These are phyloP conservation scores for Pomacea maculata DNA, from an alignment of 1,140 invertebrate genomes.

Conservation along the genomic window DNA sequence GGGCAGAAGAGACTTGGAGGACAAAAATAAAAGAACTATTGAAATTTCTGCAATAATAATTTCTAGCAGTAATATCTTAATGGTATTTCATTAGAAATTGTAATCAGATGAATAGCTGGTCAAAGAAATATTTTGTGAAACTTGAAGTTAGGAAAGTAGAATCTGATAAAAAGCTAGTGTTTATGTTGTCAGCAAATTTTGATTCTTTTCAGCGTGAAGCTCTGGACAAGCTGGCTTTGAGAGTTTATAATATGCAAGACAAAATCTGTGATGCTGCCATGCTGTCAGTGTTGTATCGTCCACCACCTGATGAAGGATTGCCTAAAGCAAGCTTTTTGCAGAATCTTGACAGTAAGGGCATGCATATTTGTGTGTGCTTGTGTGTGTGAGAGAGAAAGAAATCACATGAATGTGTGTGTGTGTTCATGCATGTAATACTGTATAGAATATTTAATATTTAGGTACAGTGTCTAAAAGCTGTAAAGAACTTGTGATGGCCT, in stretches of 20 bases:
- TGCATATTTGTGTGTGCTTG: constrained; percentile 7
- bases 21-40: too few relatives aligned
- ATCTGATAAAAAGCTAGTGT: too few relatives aligned
- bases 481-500: too few relatives aligned
- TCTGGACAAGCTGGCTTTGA: constrained; percentile 54
- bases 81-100: too few relatives aligned
- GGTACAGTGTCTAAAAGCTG: too few relatives aligned
- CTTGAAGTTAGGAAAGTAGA: too few relatives aligned
- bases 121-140: too few relatives aligned
- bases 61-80: too few relatives aligned
- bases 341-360: constrained; percentile 45
- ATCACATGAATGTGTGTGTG: not conserved
- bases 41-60: too few relatives aligned
- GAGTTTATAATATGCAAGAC: constrained; percentile 54
- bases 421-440: not conserved
- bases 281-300: constrained; percentile 50
- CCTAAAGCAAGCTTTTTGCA: constrained; percentile 37
- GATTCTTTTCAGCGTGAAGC: constrained; percentile 52
- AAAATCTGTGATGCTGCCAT: constrained; percentile 58
- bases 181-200: not conserved
- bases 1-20: too few relatives aligned
- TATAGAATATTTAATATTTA: not conserved
- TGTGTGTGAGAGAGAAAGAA: not conserved
- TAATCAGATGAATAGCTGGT: too few relatives aligned
- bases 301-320: constrained; percentile 22